Conservation (phyloP, 2,888 invertebrate genomes). For the Parthenolecanium corni region DNA sequence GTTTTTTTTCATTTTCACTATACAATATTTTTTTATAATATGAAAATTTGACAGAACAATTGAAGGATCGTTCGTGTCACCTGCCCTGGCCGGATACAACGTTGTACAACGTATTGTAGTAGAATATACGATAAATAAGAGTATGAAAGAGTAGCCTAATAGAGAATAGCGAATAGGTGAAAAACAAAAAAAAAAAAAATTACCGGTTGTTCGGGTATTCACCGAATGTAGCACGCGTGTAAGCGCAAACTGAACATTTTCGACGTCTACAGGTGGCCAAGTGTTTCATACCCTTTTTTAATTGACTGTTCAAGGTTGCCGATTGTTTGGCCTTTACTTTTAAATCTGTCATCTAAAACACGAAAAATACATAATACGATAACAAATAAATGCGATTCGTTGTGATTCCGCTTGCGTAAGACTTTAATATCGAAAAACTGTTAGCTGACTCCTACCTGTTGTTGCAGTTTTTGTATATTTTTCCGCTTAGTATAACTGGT, state of each 20-base stretch:
- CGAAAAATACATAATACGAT: slow-evolving; percentile 33
- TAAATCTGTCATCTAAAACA: slow-evolving; percentile 42
- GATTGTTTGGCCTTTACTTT: slow-evolving; percentile 44
- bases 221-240: slow-evolving; percentile 47
- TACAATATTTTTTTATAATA: too few relatives aligned
- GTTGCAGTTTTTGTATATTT: slow-evolving; percentile 39
- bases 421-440: background rate
- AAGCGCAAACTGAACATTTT: slow-evolving; percentile 49
- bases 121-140: too few relatives aligned
- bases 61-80: too few relatives aligned
- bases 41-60: too few relatives aligned
- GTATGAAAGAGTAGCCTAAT: too few relatives aligned
- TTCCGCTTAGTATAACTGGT: slow-evolving; percentile 19
- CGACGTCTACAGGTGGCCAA: slow-evolving; percentile 44
- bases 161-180: too few relatives aligned
- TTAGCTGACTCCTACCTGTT: slow-evolving; percentile 35
- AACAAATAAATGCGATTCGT: background rate
- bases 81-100: too few relatives aligned
- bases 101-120: too few relatives aligned
- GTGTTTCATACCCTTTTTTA: slow-evolving; percentile 46
- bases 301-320: slow-evolving; percentile 43
- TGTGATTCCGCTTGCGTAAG: background rate
- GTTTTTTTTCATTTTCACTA: too few relatives aligned
- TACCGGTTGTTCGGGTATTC: slow-evolving; percentile 44
- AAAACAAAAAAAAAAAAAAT: slow-evolving; percentile 15